Evolutionary conservation across 2,113 vertebrate species (phyloP).

Genomic region (Pollimyrus isidori): DNA sequence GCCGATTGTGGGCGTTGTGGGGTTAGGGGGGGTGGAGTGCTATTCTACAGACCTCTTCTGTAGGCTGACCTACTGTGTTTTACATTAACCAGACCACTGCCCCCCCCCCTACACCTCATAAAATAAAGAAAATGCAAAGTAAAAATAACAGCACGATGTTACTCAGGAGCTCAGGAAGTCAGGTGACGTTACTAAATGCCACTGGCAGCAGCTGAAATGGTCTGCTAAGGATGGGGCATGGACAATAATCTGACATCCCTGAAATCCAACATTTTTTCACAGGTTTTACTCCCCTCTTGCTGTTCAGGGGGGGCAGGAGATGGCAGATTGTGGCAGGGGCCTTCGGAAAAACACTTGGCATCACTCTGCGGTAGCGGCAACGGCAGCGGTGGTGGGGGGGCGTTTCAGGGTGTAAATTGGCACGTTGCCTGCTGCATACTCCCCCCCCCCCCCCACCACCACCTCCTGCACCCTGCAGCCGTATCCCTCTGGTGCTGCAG

Average conservation of each 20-base stretch:
- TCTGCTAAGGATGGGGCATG: not conserved
- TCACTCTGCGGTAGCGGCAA: not conserved
- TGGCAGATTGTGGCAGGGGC: not conserved
- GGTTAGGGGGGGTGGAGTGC: not conserved
- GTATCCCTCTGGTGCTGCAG: not conserved
- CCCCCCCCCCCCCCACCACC: not conserved
- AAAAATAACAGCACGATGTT: not conserved
- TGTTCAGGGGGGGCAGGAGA: not conserved
- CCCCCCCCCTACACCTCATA: not conserved
- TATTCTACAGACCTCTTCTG: not conserved
- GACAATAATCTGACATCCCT: not conserved
- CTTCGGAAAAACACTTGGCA: not conserved
- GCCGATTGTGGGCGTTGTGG: not conserved
- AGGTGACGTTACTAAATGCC: slow-evolving; percentile 6
- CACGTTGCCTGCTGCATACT: not conserved
- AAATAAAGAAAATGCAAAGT: slow-evolving; percentile 1
- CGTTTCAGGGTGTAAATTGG: slow-evolving; percentile 1
- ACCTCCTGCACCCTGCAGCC: not conserved
- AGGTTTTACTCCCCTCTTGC: not conserved
- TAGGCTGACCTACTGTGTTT: not conserved
- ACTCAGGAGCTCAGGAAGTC: not conserved
- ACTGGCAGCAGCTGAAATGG: not conserved
- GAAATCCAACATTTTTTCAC: slow-evolving; percentile 1
- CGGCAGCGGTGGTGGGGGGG: not conserved
- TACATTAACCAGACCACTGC: slow-evolving; percentile 7